Evolutionary conservation across 2,113 vertebrate genomes (phyloP).

Genomic region (Actinemys pallida): DNA sequence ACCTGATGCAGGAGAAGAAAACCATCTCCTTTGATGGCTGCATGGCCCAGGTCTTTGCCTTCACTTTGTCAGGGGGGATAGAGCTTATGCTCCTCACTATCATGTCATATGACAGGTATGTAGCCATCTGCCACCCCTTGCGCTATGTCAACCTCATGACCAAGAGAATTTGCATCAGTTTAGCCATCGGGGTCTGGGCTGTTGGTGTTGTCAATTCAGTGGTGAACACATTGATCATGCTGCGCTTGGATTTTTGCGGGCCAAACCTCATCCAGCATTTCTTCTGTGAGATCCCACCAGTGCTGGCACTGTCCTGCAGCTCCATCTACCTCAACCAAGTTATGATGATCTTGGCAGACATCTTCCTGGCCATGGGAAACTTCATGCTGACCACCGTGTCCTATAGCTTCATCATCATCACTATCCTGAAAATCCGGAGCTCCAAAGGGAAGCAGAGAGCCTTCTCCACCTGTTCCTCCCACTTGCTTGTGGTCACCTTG

Average conservation of each 20-base stretch:
- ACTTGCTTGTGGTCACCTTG: constrained; percentile 39
- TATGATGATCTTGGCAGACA: constrained; percentile 47
- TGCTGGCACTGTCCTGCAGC: neutral
- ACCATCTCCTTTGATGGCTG: constrained; percentile 35
- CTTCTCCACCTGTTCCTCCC: constrained; percentile 37
- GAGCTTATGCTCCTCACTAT: constrained; percentile 19
- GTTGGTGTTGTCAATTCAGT: neutral
- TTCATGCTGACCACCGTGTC: constrained; percentile 39
- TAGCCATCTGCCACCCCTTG: constrained; percentile 38
- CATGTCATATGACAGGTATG: constrained; percentile 48
- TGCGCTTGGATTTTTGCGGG: neutral
- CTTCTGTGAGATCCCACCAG: constrained; percentile 31
- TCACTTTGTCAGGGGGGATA: neutral
- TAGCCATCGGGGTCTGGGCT: neutral
- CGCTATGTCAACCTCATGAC: neutral
- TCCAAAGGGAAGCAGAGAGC: constrained; percentile 8
- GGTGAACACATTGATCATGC: constrained; percentile 27
- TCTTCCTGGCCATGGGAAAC: constrained; percentile 47
- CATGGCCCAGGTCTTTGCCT: constrained; percentile 38
- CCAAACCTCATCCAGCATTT: constrained; percentile 26
- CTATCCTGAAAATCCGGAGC: neutral
- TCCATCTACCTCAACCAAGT: constrained; percentile 14
- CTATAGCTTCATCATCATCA: constrained; percentile 8
- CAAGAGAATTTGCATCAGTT: neutral
- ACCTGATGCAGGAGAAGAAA: neutral